Evolutionary conservation across 2,888 invertebrate species (phyloP).

Genomic region (Metallyticus violacea): DNA sequence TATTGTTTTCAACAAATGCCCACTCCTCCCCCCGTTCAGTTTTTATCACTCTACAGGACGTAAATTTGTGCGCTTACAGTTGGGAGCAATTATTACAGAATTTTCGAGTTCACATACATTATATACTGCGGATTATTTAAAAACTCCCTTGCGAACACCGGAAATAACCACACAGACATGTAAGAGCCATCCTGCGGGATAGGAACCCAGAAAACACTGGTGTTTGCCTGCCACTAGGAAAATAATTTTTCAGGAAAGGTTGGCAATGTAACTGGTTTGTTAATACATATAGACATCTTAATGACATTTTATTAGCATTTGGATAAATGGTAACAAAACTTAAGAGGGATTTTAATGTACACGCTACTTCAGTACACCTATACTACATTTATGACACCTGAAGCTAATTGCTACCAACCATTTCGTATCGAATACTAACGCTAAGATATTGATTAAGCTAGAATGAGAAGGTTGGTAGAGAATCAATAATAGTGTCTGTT

Average conservation of each 20-base stretch:
- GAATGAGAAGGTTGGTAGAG: too few relatives aligned
- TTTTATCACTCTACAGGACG: background rate
- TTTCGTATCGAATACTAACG: too few relatives aligned
- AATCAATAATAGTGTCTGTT: too few relatives aligned
- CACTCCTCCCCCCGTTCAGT: background rate
- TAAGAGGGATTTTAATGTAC: too few relatives aligned
- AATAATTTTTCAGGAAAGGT: background rate
- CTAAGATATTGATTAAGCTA: too few relatives aligned
- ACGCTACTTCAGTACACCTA: too few relatives aligned
- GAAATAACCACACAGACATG: conserved; percentile 5
- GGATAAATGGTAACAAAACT: too few relatives aligned
- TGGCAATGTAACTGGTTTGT: background rate
- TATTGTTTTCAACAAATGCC: background rate
- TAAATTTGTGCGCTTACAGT: background rate
- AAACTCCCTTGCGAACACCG: background rate
- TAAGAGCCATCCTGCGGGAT: background rate
- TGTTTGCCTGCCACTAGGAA: background rate
- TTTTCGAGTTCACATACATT: background rate
- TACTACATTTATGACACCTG: too few relatives aligned
- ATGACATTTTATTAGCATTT: background rate
- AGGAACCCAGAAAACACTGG: background rate
- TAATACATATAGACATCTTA: background rate
- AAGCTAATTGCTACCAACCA: too few relatives aligned
- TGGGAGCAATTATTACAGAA: background rate
- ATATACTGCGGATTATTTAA: conserved; percentile 9